These are phyloP conservation scores for Drosophila willistoni DNA, from an alignment of 1,140 invertebrate species.

Conservation along the genomic window DNA sequence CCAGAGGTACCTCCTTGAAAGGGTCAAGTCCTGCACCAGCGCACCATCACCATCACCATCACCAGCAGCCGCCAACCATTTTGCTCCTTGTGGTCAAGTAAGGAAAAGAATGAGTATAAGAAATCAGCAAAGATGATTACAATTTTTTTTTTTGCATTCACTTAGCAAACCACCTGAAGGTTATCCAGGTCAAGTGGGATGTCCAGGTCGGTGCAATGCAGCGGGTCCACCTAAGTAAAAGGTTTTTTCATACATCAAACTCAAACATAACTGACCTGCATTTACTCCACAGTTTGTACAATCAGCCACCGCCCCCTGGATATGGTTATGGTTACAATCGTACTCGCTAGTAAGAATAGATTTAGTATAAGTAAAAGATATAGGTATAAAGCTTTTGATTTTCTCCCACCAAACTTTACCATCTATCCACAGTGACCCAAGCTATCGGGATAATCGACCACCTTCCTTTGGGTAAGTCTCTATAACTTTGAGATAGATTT, in stretches of 20 bases:
- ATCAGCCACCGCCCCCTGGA: slow-evolving; percentile 13
- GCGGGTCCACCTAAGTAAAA: not conserved
- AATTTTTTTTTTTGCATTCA: not conserved
- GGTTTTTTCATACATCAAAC: no score
- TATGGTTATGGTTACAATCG: not conserved
- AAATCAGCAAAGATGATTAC: not conserved
- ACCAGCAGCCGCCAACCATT: slow-evolving; percentile 2
- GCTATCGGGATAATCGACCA: no score
- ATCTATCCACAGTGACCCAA: not conserved
- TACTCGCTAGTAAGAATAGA: slow-evolving; percentile 10
- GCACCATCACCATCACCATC: not conserved
- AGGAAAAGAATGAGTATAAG: not conserved
- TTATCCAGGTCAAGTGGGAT: not conserved
- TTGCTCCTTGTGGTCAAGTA: slow-evolving; percentile 20
- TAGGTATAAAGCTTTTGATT: no score
- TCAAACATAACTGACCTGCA: not conserved
- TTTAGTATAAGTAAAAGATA: not conserved
- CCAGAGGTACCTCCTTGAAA: no score
- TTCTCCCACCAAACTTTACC: no score
- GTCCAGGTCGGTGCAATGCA: not conserved
- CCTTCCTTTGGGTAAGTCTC: not conserved
- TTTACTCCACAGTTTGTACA: slow-evolving; percentile 11
- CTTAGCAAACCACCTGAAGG: slow-evolving; percentile 12
- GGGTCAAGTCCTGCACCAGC: not conserved
- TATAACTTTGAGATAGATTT: not conserved